A percentile compares a stretch with the other conserved stretches of the same genome.
phyloP scores from a whole-genome alignment of 37 sponge, comb jelly and placozoan species.

The Beroe ovata region DNA sequence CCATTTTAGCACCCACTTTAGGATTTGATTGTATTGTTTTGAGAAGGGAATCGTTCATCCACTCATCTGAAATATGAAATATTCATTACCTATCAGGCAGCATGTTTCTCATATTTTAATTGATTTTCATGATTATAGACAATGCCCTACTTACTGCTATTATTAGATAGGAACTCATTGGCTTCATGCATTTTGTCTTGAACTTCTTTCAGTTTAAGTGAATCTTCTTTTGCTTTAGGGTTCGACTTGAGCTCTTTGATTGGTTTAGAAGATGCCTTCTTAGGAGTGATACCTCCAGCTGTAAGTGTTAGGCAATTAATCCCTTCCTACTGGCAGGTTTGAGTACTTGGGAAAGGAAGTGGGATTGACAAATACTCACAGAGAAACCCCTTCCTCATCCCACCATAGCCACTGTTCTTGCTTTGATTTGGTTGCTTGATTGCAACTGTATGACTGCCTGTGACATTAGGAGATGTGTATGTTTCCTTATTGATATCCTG shows the following conservation, averaged over 20 bases:
- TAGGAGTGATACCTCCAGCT: not conserved
- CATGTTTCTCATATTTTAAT: no score
- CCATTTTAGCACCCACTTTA: constrained; percentile 1
- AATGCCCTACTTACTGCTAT: constrained; percentile 29
- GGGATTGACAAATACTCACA: no score
- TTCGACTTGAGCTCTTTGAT: constrained; percentile 17
- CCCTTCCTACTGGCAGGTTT: no score
- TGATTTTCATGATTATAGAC: no score
- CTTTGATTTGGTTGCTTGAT: not conserved
- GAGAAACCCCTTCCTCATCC: constrained; percentile 55
- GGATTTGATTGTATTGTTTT: not conserved
- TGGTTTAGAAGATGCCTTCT: not conserved
- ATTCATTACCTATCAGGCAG: no score
- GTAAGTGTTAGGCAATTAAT: no score
- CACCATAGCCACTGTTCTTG: constrained; percentile 6
- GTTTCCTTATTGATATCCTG: no score
- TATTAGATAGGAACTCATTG: constrained; percentile 25
- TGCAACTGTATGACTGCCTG: no score
- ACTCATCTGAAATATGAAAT: constrained; percentile 31
- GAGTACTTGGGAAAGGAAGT: no score
- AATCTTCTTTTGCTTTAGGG: constrained; percentile 17
- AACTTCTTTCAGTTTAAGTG: constrained; percentile 44
- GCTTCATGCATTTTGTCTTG: constrained; percentile 42
- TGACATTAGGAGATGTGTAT: no score
- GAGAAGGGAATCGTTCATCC: constrained; percentile 15